Evolutionary conservation across 2,888 invertebrate genomes (phyloP), one percentile per base, ranked within the genome.

Genomic region (Archips xylosteana): DNA sequence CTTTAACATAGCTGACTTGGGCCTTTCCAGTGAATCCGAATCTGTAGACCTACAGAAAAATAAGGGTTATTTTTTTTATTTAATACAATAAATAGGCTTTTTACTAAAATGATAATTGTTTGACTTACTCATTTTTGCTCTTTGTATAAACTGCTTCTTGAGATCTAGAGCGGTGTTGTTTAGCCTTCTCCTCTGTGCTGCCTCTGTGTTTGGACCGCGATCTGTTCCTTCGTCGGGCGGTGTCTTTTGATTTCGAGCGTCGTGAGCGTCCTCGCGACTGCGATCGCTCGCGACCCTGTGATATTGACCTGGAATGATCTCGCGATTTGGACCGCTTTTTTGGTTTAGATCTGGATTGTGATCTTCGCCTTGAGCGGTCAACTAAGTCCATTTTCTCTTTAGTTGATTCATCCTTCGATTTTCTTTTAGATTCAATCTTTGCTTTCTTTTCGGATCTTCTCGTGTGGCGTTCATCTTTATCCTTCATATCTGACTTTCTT

Each of bases 1-100:
- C 76, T 94, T 94, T 77, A 89, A 81, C 88, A 90, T 92, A 0
- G 94, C 94, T 0, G 94, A 94, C 78, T 94, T 94, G 2, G 94
- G 94, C 76, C 94, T 86, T 77, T 94, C 94, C 73, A 92, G 76
- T 60, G 92, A 91, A 79, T 94, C 94, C 2, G 93, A 92, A 85
- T 94, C 94, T 81, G 91, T 92, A 64, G 92, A 92, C 82, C 93
- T 93, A 76, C 63, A 79, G 79, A 15, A 80, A 71, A 78, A 34
- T 71, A 69, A 54, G 66, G n/a, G 32, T 62, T 54, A 60, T 54
- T 54, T 57, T 54, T 64, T 4, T 12, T 45, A 39, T 36, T 47
- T 54, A 45, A 12, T 45, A 45, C 10, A 12, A 45, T 42, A 9
- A 42, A 12, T 12, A 3, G 12, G 10, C 2, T 45, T 12, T 2